Evolutionary conservation across 2,113 vertebrate genomes (phyloP), one percentile per base, ranked within the genome.

Genomic region (Megaptera novaeangliae): DNA sequence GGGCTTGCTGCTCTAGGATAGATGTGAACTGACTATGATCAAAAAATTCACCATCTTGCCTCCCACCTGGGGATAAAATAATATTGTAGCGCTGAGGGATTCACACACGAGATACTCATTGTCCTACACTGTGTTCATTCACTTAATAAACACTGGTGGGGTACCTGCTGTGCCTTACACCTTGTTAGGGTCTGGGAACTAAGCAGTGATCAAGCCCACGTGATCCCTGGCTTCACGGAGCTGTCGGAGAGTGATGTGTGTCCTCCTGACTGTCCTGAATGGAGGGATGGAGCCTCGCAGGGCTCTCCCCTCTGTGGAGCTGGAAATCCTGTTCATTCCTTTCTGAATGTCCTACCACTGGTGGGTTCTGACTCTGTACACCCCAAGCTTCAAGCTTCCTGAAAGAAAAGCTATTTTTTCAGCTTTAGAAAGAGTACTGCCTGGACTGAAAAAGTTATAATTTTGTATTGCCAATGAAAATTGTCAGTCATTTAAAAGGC

Each of bases 341-440:
- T 75, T 72, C 23, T 5, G 17, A 64, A 83, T 31, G n/a, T 18
- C 14, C 21, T 25, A 57, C 2, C 57, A 17, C 10, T 31, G 6
- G 7, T 69, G 39, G 83, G 27, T 34, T 72, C 61, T 83, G 44
- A 69, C 41, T 34, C 17, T 39, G 52, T 52, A 15, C 0, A 93
- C 5, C 34, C 21, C 39, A 29, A 80, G 18, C 27, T 66, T 78
- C 25, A 90, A 57, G 31, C 13, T 2, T 41, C 27, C 46, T 71
- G 52, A 97, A 74, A 80, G 36, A 88, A 84, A 91, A 66, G 8
- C 27, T n/a, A 29, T 74, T 74, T 78, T 64, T 88, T 74, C 69
- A 88, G 59, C 15, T 59, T 96, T 77, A 77, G 59, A 97, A 95
- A 84, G 64, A 55, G 0, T 5, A 59, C 75, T 93, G 25, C n/a